Percentiles rank a stretch among this genome's conserved stretches.
Evolutionary conservation across 1,140 invertebrate genomes (phyloP).

Genomic region (Hydropsyche tenuis): DNA sequence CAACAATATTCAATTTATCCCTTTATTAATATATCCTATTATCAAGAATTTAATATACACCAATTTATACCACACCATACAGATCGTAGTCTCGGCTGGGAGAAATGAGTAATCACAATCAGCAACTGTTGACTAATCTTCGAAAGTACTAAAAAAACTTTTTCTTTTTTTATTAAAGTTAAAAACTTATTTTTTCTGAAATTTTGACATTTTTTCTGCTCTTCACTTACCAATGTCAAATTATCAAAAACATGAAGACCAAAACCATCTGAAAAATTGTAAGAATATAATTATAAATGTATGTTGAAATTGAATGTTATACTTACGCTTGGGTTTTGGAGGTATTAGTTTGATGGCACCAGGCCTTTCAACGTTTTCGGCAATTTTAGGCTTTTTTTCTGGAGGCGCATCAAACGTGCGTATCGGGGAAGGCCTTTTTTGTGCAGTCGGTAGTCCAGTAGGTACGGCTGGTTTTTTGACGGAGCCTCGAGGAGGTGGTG

Average conservation of each 20-base stretch:
- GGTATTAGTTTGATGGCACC: conserved; percentile 85
- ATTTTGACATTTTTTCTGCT: not conserved
- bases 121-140: not conserved
- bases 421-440: conserved; percentile 71
- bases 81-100: conserved; percentile 9
- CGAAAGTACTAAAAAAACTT: conserved; percentile 1
- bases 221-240: not conserved
- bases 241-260: not conserved
- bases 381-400: conserved; percentile 78
- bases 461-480: conserved; percentile 68
- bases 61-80: conserved; percentile 9
- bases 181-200: not conserved
- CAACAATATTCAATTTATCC: too few relatives aligned
- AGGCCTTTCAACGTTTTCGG: conserved; percentile 70
- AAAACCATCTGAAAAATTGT: conserved; percentile 39
- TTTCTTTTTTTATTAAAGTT: not conserved
- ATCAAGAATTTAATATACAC: not conserved
- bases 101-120: not conserved
- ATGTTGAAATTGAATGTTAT: conserved; percentile 50
- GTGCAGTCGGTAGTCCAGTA: conserved; percentile 55
- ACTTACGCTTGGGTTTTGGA: conserved; percentile 89
- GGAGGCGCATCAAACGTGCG: conserved; percentile 62
- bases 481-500: conserved; percentile 70
- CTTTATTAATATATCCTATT: too few relatives aligned
- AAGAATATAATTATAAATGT: not conserved